Evolutionary conservation across 2,797 vertebrate species (phyloP).

Genomic region (Scomberomorus guttatus): DNA sequence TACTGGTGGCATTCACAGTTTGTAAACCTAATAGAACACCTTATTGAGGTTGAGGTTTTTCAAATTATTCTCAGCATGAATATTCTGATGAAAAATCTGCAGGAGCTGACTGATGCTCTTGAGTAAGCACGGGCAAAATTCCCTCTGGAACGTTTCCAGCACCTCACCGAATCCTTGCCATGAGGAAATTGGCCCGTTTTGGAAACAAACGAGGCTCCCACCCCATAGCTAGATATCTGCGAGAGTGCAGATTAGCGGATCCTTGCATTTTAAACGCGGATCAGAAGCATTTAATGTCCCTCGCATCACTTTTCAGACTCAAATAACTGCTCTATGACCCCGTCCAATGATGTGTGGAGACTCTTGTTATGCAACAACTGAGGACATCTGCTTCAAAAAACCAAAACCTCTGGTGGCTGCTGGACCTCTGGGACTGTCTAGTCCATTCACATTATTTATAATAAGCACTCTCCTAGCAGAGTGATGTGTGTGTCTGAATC

Average conservation of each 20-base stretch:
- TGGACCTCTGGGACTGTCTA: conserved; percentile 38
- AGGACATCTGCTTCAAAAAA: conserved; percentile 28
- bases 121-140: conserved; percentile 37
- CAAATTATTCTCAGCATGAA: conserved; percentile 28
- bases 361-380: background rate
- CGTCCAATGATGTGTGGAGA: background rate
- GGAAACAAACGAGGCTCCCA: conserved; percentile 4
- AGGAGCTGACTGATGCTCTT: conserved; percentile 31
- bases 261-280: conserved; percentile 16
- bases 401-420: conserved; percentile 24
- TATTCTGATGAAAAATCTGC: conserved; percentile 40
- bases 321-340: conserved; percentile 22
- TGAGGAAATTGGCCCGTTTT: conserved; percentile 39
- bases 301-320: conserved; percentile 27
- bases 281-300: conserved; percentile 6
- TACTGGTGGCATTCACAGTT: background rate
- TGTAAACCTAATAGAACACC: background rate
- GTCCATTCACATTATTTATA: conserved; percentile 56
- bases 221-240: conserved; percentile 31
- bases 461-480: conserved; percentile 40
- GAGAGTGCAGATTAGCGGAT: conserved; percentile 50
- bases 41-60: conserved; percentile 17
- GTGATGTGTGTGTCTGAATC: conserved; percentile 50
- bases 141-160: conserved; percentile 29
- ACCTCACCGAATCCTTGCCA: conserved; percentile 41